phyloP scores from a whole-genome alignment of 1,140 invertebrate genomes.

The Holcopasites calliopsidis region DNA sequence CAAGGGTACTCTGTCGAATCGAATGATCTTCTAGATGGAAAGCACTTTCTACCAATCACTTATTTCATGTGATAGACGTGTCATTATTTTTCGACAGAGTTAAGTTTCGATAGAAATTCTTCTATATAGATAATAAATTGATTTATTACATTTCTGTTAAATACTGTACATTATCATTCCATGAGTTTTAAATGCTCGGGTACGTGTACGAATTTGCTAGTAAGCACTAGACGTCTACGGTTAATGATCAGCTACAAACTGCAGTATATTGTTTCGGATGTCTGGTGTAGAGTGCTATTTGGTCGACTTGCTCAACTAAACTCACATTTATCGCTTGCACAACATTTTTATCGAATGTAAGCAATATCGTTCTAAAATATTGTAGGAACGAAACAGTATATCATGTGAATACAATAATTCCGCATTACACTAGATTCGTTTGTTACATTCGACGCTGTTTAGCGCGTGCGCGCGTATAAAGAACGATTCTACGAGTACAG shows the following conservation, averaged over 20 bases:
- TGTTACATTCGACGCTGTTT: constrained; percentile 10
- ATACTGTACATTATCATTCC: constrained; percentile 76
- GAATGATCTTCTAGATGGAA: no score
- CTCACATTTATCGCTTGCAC: constrained; percentile 16
- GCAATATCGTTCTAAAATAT: constrained; percentile 35
- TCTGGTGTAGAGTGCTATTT: constrained; percentile 26
- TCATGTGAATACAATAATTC: constrained; percentile 30
- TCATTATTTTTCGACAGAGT: background rate
- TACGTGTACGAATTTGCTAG: constrained; percentile 67
- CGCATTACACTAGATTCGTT: background rate
- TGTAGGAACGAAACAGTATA: background rate
- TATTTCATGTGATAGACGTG: no score
- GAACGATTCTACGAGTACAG: background rate
- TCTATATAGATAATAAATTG: constrained; percentile 69
- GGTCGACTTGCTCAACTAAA: constrained; percentile 21
- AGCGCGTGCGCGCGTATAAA: background rate
- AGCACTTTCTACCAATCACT: no score
- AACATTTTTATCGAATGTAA: constrained; percentile 24
- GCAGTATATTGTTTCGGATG: constrained; percentile 29
- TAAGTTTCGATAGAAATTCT: background rate
- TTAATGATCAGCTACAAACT: constrained; percentile 47
- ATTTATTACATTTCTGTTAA: constrained; percentile 72
- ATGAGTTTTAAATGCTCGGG: constrained; percentile 65
- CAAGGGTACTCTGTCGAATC: no score
- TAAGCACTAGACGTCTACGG: constrained; percentile 51